These are phyloP conservation scores for Apostichopus japonicus DNA, from an alignment of 35 echinoderm and acorn worm species.

Conservation along the genomic window DNA sequence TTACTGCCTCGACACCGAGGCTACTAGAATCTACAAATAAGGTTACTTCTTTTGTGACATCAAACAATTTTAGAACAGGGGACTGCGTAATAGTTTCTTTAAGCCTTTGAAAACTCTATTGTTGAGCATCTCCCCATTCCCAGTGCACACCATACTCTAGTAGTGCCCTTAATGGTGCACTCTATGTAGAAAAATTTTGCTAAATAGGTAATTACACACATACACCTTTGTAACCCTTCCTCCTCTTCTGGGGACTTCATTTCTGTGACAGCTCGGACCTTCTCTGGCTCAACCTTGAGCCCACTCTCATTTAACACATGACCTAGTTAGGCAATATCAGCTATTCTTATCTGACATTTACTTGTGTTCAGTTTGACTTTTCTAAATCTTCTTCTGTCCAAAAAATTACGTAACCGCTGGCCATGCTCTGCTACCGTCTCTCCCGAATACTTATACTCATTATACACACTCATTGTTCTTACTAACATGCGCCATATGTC, in stretches of 20 bases:
- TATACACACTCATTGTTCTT: no score
- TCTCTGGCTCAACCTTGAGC: slow-evolving; percentile 4
- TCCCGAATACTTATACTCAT: no score
- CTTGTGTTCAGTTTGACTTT: no score
- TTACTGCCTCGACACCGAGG: not conserved
- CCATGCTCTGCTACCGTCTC: no score
- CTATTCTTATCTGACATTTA: no score
- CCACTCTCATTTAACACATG: not conserved
- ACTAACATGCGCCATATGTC: no score
- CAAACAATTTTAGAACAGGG: slow-evolving; percentile 5
- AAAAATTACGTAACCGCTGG: no score
- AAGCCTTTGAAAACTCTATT: slow-evolving; percentile 8
- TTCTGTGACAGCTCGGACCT: no score
- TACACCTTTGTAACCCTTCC: not conserved
- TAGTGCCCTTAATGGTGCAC: not conserved
- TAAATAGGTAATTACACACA: slow-evolving; percentile 4
- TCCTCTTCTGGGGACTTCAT: not conserved
- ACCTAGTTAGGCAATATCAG: no score
- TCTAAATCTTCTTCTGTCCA: no score
- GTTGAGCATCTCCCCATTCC: no score
- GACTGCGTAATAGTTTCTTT: not conserved
- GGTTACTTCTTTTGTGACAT: not conserved
- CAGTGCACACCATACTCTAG: no score
- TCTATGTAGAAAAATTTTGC: slow-evolving; percentile 15
- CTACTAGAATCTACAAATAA: slow-evolving; percentile 22